Evolutionary conservation across 2,113 vertebrate species (phyloP).

Genomic region (Dolichallabes microphthalmus): DNA sequence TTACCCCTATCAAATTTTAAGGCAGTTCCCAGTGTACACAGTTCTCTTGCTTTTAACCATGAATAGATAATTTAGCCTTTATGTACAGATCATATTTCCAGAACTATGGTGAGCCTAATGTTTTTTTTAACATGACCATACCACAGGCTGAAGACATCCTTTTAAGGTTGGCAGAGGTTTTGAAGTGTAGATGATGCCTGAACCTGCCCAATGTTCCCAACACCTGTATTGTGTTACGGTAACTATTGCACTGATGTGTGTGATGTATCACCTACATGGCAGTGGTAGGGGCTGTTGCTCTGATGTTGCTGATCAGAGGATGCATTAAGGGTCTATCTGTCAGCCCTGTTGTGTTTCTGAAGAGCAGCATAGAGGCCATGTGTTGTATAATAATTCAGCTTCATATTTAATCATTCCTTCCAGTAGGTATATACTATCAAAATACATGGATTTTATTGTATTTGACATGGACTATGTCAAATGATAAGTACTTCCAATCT

Average conservation of each 20-base stretch:
- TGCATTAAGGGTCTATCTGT: constrained; percentile 38
- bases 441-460: not conserved
- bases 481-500: not conserved
- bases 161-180: not conserved
- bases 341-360: constrained; percentile 24
- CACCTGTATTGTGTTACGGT: not conserved
- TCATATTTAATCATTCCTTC: not conserved
- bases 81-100: not conserved
- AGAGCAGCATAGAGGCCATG: constrained; percentile 11
- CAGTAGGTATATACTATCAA: not conserved
- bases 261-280: constrained; percentile 16
- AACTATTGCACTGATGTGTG: constrained; percentile 11
- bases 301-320: constrained; percentile 31
- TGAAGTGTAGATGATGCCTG: constrained; percentile 17
- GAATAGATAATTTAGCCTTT: not conserved
- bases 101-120: not conserved
- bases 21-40: not conserved
- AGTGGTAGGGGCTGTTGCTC: constrained; percentile 12
- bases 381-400: constrained; percentile 10
- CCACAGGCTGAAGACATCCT: not conserved
- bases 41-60: not conserved
- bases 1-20: not conserved
- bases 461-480: not conserved
- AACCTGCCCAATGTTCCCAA: not conserved
- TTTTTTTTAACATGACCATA: not conserved